Base-by-base conservation (phyloP, 2,797 vertebrate genomes). In the Ctenopoma multispine region DNA sequence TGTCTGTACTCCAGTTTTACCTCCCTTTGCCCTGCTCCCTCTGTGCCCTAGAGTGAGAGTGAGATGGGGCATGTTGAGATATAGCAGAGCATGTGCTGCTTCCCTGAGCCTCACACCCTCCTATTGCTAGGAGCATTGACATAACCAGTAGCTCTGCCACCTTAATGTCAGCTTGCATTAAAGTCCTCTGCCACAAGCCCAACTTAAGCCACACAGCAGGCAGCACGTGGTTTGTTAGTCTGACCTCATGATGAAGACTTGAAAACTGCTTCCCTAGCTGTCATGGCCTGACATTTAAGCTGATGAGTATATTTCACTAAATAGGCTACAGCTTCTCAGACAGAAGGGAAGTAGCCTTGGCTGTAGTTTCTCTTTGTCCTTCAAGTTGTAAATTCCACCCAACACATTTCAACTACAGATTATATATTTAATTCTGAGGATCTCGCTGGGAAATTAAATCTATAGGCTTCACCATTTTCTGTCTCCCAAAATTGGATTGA, bases 101-200 rank as follows among this genome's bases (percentile, higher is more conserved):
- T 63, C 67, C 58, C 75, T 23, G 55, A 29, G 54, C 69, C 43
- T 31, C 38, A 0, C n/a, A 62, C 78, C 50, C 61, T 5, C 56
- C 21, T 47, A 21, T 23, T 36, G 54, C 70, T n/a, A 36, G 17
- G 60, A 63, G 74, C 63, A 12, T 34, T 67, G 55, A 76, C 75
- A 74, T 23, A 63, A 49, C 77, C 29, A 11, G 47, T 9, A 64
- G 79, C 48, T 53, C 48, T 66, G 65, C 65, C 65, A 77, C 71
- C 64, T 82, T 70, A n/a, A 13, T 72, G 79, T 81, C 75, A 13
- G 23, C 71, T 81, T 38, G 34, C 64, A 69, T 85, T 59, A 72
- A 40, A 54, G 58, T 24, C 38, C 56, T 74, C 57, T 56, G 63
- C 55, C 63, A 65, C 43, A 21, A 46, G 51, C 61, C 38, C 55